Percentiles rank a stretch among this genome's conserved stretches.
These are phyloP conservation scores for Netelia virgata DNA, from an alignment of 2,888 invertebrate species.

Conservation along the genomic window DNA sequence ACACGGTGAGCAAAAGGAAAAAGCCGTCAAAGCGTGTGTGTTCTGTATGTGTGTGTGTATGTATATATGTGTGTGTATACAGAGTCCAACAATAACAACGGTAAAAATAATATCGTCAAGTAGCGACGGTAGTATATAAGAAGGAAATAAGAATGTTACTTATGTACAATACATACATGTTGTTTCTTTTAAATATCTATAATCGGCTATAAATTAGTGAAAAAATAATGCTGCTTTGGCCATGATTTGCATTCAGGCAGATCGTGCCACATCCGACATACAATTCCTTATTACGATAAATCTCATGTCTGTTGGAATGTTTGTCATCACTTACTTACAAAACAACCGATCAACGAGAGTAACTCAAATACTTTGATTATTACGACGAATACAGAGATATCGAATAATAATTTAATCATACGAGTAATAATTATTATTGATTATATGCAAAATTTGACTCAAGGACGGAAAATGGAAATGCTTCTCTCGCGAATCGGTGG, in stretches of 20 bases:
- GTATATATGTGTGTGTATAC: too few relatives aligned
- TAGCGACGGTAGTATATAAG: constrained; percentile 46
- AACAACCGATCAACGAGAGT: constrained; percentile 61
- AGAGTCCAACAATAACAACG: constrained; percentile 19
- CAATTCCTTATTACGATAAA: constrained; percentile 35
- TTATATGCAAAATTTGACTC: constrained; percentile 81
- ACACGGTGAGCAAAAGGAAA: too few relatives aligned
- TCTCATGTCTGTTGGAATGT: constrained; percentile 58
- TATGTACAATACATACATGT: constrained; percentile 72
- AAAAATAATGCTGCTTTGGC: constrained; percentile 82
- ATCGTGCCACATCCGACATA: constrained; percentile 23
- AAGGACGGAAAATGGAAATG: constrained; percentile 84
- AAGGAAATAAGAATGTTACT: constrained; percentile 38
- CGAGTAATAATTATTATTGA: constrained; percentile 36
- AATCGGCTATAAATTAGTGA: constrained; percentile 37
- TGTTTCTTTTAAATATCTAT: constrained; percentile 43
- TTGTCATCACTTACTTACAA: constrained; percentile 25
- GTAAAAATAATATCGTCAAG: constrained; percentile 51
- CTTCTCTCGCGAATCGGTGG: constrained; percentile 54
- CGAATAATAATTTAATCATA: constrained; percentile 6
- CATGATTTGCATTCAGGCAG: constrained; percentile 68
- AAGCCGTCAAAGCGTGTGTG: too few relatives aligned
- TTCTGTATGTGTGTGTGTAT: too few relatives aligned
- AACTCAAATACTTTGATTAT: constrained; percentile 65
- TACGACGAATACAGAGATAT: not conserved